A percentile compares a stretch with the other conserved stretches of the same genome.
Evolutionary conservation across 2,113 vertebrate species (phyloP).

Genomic region (Macheiramphus alcinus): DNA sequence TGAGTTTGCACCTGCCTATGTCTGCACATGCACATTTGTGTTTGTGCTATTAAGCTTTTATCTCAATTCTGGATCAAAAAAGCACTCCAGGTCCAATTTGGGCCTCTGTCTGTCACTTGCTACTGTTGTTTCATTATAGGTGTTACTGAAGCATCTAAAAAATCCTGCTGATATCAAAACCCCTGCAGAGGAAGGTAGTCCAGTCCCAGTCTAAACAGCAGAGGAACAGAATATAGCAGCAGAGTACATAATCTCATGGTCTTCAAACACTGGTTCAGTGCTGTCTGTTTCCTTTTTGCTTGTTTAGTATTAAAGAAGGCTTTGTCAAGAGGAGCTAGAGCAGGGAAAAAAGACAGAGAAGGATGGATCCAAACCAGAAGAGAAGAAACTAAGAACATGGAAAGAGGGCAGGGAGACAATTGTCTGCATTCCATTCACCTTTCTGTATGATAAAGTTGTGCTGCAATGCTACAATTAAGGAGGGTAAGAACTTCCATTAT

Average conservation of each 20-base stretch:
- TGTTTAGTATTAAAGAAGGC: background rate
- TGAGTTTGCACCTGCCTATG: background rate
- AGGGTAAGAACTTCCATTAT: background rate
- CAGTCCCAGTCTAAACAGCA: background rate
- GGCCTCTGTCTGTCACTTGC: background rate
- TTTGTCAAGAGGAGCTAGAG: background rate
- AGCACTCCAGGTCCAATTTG: background rate
- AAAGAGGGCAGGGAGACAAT: background rate
- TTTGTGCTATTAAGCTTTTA: background rate
- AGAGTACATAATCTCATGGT: background rate
- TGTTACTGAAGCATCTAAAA: background rate
- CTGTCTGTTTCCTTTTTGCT: background rate
- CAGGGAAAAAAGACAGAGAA: background rate
- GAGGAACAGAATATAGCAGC: background rate
- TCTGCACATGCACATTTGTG: background rate
- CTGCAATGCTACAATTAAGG: background rate
- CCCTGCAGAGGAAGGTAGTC: background rate
- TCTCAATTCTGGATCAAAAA: background rate
- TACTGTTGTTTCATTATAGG: background rate
- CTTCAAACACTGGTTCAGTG: background rate
- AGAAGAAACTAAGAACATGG: background rate
- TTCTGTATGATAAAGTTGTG: background rate
- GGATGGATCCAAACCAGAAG: background rate
- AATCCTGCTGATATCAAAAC: background rate
- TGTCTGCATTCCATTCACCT: background rate